Evolutionary conservation across 2,888 invertebrate species (phyloP).

Genomic region (Trissolcus japonicus): DNA sequence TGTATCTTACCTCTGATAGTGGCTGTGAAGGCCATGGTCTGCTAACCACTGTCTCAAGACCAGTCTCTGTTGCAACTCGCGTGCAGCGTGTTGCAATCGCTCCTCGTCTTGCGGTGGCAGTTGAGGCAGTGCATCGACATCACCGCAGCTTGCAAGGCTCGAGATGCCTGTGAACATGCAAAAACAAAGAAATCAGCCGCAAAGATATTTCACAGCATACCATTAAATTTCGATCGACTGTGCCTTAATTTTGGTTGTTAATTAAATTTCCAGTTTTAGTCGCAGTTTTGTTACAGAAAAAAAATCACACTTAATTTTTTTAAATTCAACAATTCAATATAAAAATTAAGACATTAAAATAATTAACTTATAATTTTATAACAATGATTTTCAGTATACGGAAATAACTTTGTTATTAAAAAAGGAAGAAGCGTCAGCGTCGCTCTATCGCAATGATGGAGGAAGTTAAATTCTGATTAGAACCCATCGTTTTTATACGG

Average conservation of each 20-base stretch:
- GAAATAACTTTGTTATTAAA: background rate
- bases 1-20: slow-evolving; percentile 80
- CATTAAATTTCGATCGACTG: slow-evolving; percentile 8
- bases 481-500: slow-evolving; percentile 23
- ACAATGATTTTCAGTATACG: background rate
- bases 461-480: slow-evolving; percentile 48
- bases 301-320: background rate
- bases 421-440: background rate
- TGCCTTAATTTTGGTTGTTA: background rate
- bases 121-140: slow-evolving; percentile 87
- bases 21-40: slow-evolving; percentile 84
- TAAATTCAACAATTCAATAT: too few relatives aligned
- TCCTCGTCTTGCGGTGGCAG: slow-evolving; percentile 90
- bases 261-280: too few relatives aligned
- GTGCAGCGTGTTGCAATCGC: slow-evolving; percentile 87
- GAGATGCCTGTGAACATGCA: slow-evolving; percentile 83
- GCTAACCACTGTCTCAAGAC: slow-evolving; percentile 91
- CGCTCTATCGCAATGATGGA: slow-evolving; percentile 26
- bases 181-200: slow-evolving; percentile 30
- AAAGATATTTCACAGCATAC: slow-evolving; percentile 23
- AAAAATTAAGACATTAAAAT: background rate
- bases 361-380: background rate
- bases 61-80: slow-evolving; percentile 88
- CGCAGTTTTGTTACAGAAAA: too few relatives aligned
- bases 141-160: slow-evolving; percentile 87